These are phyloP conservation scores for Varecia variegata DNA, from an alignment of 2,797 vertebrate genomes.

Conservation along the genomic window DNA sequence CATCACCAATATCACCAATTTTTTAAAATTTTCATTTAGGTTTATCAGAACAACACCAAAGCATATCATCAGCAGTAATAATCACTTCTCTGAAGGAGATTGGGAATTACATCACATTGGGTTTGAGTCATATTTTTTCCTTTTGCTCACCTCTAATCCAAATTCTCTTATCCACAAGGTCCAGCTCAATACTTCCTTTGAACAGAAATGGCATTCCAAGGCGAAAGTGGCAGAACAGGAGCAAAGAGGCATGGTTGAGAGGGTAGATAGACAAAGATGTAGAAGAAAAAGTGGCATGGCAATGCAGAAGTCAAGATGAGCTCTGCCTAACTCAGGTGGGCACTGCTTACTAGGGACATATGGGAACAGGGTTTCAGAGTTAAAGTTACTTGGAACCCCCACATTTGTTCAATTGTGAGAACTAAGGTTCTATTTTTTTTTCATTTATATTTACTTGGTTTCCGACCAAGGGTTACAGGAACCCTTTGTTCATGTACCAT, in stretches of 20 bases:
- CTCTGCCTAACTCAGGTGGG: neutral
- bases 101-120: neutral
- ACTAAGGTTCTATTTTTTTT: neutral
- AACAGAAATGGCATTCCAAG: neutral
- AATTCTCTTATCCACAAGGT: neutral
- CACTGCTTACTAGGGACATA: neutral
- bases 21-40: neutral
- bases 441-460: neutral
- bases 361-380: neutral
- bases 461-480: neutral
- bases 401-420: neutral
- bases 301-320: neutral
- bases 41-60: neutral
- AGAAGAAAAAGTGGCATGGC: neutral
- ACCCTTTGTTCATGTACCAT: neutral
- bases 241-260: neutral
- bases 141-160: neutral
- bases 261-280: neutral
- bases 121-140: neutral
- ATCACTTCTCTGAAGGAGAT: neutral
- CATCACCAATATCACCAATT: neutral
- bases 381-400: neutral
- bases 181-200: neutral
- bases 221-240: neutral
- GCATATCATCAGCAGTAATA: neutral